phyloP scores from a whole-genome alignment of 92 coral and sea anemone species.

The Zoanthus gigantus region DNA sequence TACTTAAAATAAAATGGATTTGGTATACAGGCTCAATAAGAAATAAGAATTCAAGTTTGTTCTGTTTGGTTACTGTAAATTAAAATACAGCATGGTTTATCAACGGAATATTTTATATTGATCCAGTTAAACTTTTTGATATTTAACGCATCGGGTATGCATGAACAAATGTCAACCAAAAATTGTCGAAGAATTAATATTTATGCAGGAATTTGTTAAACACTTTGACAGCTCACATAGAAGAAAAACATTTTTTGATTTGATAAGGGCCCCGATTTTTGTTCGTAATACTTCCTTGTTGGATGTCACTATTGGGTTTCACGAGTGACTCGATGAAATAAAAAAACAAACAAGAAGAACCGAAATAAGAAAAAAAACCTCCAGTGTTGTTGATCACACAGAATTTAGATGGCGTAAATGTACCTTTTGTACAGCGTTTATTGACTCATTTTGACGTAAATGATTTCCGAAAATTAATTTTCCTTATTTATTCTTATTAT shows the following conservation, averaged over 20 bases:
- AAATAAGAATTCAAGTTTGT: background rate
- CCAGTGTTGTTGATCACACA: too few species aligned
- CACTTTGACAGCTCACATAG: background rate
- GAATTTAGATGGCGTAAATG: too few species aligned
- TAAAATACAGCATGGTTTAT: too few species aligned
- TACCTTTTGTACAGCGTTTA: too few species aligned
- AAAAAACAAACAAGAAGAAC: background rate
- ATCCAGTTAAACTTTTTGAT: too few species aligned
- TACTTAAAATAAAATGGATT: background rate
- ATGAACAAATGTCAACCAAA: background rate
- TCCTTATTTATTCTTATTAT: too few species aligned
- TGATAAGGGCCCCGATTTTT: background rate
- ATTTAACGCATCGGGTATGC: too few species aligned
- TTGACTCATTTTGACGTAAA: too few species aligned
- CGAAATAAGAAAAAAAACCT: background rate
- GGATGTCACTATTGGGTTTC: conserved; percentile 9
- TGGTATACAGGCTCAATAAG: background rate
- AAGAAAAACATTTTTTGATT: background rate
- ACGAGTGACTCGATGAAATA: background rate
- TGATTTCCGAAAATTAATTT: too few species aligned
- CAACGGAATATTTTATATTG: too few species aligned
- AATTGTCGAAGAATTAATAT: background rate
- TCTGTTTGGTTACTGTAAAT: too few species aligned
- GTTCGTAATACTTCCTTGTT: conserved; percentile 36
- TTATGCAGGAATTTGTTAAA: background rate